Percentiles rank a stretch among this genome's conserved stretches.
Evolutionary conservation across 2,888 invertebrate genomes (phyloP).

Genomic region (Horisme vitalbata): DNA sequence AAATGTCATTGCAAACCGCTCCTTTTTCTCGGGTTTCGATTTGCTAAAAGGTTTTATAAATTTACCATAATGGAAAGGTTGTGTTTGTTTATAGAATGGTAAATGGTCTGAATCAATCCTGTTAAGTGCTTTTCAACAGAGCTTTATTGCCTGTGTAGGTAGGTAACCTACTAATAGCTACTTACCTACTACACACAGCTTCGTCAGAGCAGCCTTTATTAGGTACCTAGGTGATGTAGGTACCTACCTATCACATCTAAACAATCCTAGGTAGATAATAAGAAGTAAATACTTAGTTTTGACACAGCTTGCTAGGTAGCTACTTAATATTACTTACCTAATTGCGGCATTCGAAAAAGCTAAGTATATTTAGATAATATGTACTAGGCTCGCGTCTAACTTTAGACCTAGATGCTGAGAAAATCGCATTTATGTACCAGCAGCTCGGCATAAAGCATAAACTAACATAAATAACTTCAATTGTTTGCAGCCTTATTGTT

Average conservation of each 20-base stretch:
- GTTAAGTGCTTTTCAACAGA: conserved; percentile 81
- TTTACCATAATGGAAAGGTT: conserved; percentile 79
- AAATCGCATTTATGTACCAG: conserved; percentile 62
- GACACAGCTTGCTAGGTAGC: no score
- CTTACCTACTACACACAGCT: not conserved
- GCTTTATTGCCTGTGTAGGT: conserved; percentile 66
- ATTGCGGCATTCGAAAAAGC: no score
- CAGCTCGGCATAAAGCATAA: conserved; percentile 77
- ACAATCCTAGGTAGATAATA: no score
- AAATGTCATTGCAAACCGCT: conserved; percentile 46
- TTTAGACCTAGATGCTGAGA: conserved; percentile 43
- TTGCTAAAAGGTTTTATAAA: conserved; percentile 79
- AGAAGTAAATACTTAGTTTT: no score
- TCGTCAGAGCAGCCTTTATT: not conserved
- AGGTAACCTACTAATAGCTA: not conserved
- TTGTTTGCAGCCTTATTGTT: conserved; percentile 84
- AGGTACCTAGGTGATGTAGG: not conserved
- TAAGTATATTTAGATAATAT: no score
- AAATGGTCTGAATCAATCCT: conserved; percentile 81
- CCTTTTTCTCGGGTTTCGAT: conserved; percentile 58
- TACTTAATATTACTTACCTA: no score
- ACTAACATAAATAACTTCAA: conserved; percentile 84
- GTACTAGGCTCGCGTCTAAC: no score
- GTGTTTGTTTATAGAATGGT: conserved; percentile 81
- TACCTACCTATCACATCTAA: no score